These are phyloP conservation scores for Acipenser ruthenus DNA, from an alignment of 2,797 vertebrate species.

Conservation along the genomic window DNA sequence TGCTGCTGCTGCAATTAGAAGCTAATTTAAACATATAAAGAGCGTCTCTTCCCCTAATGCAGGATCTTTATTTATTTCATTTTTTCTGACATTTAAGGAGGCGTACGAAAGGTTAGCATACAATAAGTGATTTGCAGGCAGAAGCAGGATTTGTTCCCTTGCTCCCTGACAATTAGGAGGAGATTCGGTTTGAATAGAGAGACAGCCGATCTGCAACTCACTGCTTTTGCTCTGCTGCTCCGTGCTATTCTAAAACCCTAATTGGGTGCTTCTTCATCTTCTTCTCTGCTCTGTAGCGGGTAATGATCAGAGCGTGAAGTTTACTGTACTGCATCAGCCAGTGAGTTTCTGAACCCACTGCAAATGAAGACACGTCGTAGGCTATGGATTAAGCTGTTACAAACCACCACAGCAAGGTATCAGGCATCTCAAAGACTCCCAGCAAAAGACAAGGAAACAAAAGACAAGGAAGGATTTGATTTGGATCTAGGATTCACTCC, in stretches of 20 bases:
- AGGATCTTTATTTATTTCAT: constrained; percentile 1
- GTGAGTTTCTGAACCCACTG: no score
- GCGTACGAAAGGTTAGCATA: constrained; percentile 26
- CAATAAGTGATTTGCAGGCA: neutral
- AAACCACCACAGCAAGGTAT: no score
- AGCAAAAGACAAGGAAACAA: no score
- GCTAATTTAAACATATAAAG: constrained; percentile 5
- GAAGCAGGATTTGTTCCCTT: neutral
- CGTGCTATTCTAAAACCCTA: constrained; percentile 26
- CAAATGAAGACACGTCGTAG: no score
- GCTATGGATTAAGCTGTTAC: no score
- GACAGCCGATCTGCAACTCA: neutral
- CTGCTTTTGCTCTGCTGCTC: constrained; percentile 17
- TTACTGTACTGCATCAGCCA: constrained; percentile 1
- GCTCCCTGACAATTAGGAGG: constrained; percentile 23
- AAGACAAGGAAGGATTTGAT: no score
- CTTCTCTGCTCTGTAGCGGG: constrained; percentile 26
- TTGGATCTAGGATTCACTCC: no score
- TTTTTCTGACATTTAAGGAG: constrained; percentile 32
- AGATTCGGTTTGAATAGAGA: constrained; percentile 4
- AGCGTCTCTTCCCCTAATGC: neutral
- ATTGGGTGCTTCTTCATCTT: constrained; percentile 28
- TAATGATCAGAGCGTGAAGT: constrained; percentile 30
- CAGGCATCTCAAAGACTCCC: no score
- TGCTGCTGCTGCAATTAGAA: neutral